Conservation (phyloP, 92 coral and sea anemone species). For the Palythoa grandiflora region DNA sequence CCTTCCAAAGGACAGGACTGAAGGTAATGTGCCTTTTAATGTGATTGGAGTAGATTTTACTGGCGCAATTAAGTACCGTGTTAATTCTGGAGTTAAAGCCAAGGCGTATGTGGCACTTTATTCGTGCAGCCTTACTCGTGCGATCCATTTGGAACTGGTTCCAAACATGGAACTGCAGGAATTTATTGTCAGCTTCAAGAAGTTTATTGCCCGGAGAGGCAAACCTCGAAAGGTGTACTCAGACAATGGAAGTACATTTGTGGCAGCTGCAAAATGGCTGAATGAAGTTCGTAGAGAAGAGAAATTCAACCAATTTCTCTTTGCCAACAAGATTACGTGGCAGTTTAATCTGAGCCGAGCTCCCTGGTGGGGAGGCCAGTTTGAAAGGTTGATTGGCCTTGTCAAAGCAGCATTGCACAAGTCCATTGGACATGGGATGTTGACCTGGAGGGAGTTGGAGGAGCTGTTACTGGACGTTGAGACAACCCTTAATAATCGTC, state of each 20-base stretch:
- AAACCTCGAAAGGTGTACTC: not conserved
- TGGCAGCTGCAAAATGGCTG: conserved; percentile 16
- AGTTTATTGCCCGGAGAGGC: not conserved
- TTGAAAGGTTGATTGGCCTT: too few relatives aligned
- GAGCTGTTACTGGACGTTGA: conserved; percentile 50
- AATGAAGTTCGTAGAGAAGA: not conserved
- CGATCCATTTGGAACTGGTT: not conserved
- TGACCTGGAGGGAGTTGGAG: conserved; percentile 8
- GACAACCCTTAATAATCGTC: conserved; percentile 55
- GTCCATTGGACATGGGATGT: not conserved
- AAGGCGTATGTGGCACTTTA: conserved; percentile 12
- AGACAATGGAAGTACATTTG: conserved; percentile 5
- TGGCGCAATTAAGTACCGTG: not conserved
- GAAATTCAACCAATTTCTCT: conserved; percentile 4
- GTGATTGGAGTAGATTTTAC: conserved; percentile 10
- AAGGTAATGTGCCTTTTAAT: not conserved
- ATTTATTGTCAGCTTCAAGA: not conserved
- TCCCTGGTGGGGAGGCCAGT: conserved; percentile 16
- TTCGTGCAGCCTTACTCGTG: conserved; percentile 15
- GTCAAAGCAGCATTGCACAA: conserved; percentile 16
- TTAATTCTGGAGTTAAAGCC: not conserved
- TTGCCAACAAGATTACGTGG: not conserved
- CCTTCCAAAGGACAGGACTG: conserved; percentile 13
- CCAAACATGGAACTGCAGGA: conserved; percentile 15
- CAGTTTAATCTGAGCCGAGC: not conserved